Percentiles rank a stretch among this genome's conserved stretches.
Evolutionary conservation across 2,888 invertebrate species (phyloP).

Genomic region (Leucophora obtusa): DNA sequence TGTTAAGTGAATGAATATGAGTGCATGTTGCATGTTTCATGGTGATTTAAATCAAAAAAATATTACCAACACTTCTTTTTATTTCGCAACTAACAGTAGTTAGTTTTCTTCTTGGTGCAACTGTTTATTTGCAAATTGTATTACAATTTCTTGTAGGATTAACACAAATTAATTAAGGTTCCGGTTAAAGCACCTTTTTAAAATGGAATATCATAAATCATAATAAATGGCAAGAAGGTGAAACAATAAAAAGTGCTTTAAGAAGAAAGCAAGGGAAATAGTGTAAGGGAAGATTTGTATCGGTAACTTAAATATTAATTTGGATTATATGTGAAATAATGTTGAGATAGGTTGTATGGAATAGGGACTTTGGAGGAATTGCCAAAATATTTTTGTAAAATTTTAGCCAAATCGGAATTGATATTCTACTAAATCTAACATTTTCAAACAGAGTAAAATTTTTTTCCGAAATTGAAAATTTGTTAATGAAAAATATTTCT

Average conservation of each 20-base stretch:
- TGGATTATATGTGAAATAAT: too few species aligned
- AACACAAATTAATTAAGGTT: constrained; percentile 61
- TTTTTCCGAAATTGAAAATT: too few species aligned
- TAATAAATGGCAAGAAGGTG: background rate
- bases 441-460: too few species aligned
- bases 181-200: constrained; percentile 53
- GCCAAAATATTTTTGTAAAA: too few species aligned
- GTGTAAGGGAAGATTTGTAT: background rate
- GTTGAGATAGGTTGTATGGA: too few species aligned
- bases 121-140: constrained; percentile 27
- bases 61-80: constrained; percentile 38
- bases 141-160: constrained; percentile 47
- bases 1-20: constrained; percentile 8
- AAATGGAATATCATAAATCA: constrained; percentile 30
- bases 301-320: too few species aligned
- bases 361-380: too few species aligned
- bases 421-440: too few species aligned
- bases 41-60: constrained; percentile 59
- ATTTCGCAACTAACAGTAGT: background rate
- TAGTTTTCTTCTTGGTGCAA: constrained; percentile 13
- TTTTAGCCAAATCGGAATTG: too few species aligned
- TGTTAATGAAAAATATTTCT: too few species aligned
- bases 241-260: background rate
- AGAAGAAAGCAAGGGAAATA: background rate
- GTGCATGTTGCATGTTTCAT: constrained; percentile 59